Percentiles rank a stretch among this genome's conserved stretches.
phyloP scores from a whole-genome alignment of 2,888 invertebrate species.

The Lithophane ornitopus region DNA sequence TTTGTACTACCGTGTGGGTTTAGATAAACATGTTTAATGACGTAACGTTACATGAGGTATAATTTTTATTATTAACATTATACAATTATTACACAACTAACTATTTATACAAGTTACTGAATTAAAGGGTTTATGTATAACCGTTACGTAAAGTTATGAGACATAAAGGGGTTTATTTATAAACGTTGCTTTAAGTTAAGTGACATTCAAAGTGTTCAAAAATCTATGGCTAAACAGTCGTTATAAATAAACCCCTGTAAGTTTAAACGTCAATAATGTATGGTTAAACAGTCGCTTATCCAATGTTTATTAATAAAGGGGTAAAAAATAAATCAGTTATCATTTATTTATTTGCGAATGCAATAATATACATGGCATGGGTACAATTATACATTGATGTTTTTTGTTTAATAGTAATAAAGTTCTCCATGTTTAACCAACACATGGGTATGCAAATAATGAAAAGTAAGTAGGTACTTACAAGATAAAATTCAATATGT shows the following conservation, averaged over 20 bases:
- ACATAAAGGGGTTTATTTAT: neutral
- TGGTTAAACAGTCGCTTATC: no score
- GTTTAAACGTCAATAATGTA: no score
- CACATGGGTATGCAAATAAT: no score
- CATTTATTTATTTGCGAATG: no score
- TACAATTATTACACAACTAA: neutral
- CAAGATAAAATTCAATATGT: no score
- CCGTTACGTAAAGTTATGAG: neutral
- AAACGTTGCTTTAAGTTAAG: neutral
- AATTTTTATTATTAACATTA: neutral
- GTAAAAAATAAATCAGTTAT: neutral
- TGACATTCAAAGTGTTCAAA: neutral
- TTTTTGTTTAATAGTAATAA: no score
- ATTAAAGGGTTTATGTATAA: neutral
- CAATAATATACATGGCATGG: no score
- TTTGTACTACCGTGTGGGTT: conserved; percentile 20
- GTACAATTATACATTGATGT: no score
- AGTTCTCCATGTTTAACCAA: no score
- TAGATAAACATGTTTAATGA: conserved; percentile 6
- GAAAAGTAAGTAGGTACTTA: no score
- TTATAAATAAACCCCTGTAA: no score
- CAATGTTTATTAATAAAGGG: neutral
- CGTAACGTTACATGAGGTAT: conserved; percentile 9
- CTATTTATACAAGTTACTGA: neutral
- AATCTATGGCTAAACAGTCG: neutral